Percentiles rank a stretch among this genome's conserved stretches.
Evolutionary conservation across 1,140 invertebrate species (phyloP).

Genomic region (Lasaia peninsularis): DNA sequence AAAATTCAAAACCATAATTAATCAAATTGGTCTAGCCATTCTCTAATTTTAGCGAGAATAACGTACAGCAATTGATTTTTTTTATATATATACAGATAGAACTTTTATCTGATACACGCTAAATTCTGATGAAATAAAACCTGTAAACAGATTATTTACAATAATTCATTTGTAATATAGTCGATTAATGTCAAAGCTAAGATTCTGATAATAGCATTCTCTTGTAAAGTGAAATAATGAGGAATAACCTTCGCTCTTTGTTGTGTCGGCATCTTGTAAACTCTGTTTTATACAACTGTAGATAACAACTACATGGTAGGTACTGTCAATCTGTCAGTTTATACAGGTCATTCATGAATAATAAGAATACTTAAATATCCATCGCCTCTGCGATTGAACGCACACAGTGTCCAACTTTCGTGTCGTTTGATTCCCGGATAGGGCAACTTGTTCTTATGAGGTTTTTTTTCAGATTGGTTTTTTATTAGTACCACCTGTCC

Average conservation of each 20-base stretch:
- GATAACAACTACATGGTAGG: conserved; percentile 9
- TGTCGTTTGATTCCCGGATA: background rate
- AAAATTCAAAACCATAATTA: too few relatives aligned
- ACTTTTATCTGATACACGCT: background rate
- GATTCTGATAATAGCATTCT: conserved; percentile 22
- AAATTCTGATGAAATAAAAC: background rate
- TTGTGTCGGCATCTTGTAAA: conserved; percentile 12
- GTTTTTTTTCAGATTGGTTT: too few relatives aligned
- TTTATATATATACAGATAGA: too few relatives aligned
- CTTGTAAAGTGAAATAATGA: conserved; percentile 23
- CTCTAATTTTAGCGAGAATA: too few relatives aligned
- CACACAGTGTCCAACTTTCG: background rate
- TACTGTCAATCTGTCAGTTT: conserved; percentile 8
- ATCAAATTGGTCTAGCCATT: too few relatives aligned
- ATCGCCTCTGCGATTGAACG: background rate
- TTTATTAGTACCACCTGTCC: too few relatives aligned
- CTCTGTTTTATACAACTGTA: conserved; percentile 9
- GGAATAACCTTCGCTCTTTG: background rate
- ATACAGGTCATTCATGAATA: background rate
- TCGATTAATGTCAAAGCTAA: conserved; percentile 15
- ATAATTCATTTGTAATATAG: conserved; percentile 6
- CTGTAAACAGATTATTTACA: background rate
- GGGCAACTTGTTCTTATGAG: too few relatives aligned
- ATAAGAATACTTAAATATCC: background rate
- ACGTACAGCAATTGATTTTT: too few relatives aligned